phyloP scores from a whole-genome alignment of 2,888 invertebrate species.

The Mythimna pallens region DNA sequence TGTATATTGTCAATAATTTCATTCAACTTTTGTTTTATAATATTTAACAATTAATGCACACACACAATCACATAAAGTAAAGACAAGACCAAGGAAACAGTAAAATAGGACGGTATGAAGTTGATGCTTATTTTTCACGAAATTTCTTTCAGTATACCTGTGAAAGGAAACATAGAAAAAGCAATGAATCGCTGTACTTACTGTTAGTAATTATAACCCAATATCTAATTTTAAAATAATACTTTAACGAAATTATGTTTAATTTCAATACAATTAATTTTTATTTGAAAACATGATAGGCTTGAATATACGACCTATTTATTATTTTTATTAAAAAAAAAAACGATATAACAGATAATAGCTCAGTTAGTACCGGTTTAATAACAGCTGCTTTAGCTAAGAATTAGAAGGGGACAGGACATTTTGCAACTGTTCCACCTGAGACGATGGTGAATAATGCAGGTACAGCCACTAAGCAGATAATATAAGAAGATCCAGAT shows the following conservation, averaged over 20 bases:
- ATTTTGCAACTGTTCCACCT: slow-evolving; percentile 85
- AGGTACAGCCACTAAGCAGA: slow-evolving; percentile 31
- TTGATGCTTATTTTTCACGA: too few relatives aligned
- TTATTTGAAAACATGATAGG: too few relatives aligned
- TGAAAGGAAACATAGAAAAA: too few relatives aligned
- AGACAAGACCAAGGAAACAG: too few relatives aligned
- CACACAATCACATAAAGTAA: too few relatives aligned
- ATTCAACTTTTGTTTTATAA: too few relatives aligned
- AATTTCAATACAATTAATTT: neutral
- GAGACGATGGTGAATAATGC: slow-evolving; percentile 75
- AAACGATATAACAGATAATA: slow-evolving; percentile 62
- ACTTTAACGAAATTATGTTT: neutral
- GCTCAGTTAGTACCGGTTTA: slow-evolving; percentile 60
- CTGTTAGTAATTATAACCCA: too few relatives aligned
- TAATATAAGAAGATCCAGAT: slow-evolving; percentile 5
- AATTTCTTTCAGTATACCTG: too few relatives aligned
- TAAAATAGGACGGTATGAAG: too few relatives aligned
- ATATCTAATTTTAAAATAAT: neutral
- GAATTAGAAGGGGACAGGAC: slow-evolving; percentile 81
- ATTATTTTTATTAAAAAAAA: slow-evolving; percentile 59
- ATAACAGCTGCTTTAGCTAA: slow-evolving; percentile 75
- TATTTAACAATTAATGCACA: too few relatives aligned
- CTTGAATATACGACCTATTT: neutral
- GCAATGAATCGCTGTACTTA: too few relatives aligned
- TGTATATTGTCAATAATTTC: too few relatives aligned